Evolutionary conservation across 2,797 vertebrate species (phyloP).

Genomic region (Sparus aurata): DNA sequence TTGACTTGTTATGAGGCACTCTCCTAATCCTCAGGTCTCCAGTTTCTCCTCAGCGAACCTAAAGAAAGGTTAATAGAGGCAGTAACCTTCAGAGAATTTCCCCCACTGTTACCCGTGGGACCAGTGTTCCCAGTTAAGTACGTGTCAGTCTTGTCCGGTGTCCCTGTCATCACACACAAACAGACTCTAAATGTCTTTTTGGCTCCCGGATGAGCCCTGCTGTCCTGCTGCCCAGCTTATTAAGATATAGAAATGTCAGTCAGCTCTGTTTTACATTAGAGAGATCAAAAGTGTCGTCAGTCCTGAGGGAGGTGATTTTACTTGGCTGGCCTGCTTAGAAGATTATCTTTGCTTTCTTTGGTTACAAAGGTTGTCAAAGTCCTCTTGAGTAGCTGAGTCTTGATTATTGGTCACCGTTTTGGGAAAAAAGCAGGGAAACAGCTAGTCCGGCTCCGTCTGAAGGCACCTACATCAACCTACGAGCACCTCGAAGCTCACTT

Average conservation of each 20-base stretch:
- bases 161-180: conserved; percentile 10
- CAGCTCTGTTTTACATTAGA: conserved; percentile 34
- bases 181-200: conserved; percentile 36
- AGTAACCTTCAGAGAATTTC: conserved; percentile 69
- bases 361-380: conserved; percentile 26
- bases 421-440: too few species aligned
- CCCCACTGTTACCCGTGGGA: conserved; percentile 33
- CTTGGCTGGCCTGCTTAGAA: conserved; percentile 1
- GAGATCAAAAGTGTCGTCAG: conserved; percentile 32
- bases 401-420: conserved; percentile 18
- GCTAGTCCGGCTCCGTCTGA: neutral
- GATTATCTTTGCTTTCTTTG: conserved; percentile 36
- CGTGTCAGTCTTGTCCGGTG: conserved; percentile 34
- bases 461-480: neutral
- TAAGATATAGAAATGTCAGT: conserved; percentile 22
- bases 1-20: conserved; percentile 31
- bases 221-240: conserved; percentile 1
- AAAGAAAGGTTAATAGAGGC: conserved; percentile 73
- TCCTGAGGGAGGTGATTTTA: conserved; percentile 9
- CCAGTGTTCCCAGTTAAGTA: conserved; percentile 36
- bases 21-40: conserved; percentile 60
- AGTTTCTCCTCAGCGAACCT: conserved; percentile 67
- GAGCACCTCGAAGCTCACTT: neutral
- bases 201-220: conserved; percentile 17
- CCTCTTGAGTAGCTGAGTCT: neutral